Percentiles rank a stretch among this genome's conserved stretches.
Conservation (phyloP, 1,140 invertebrate genomes). For the Paraescarpia echinospica region DNA sequence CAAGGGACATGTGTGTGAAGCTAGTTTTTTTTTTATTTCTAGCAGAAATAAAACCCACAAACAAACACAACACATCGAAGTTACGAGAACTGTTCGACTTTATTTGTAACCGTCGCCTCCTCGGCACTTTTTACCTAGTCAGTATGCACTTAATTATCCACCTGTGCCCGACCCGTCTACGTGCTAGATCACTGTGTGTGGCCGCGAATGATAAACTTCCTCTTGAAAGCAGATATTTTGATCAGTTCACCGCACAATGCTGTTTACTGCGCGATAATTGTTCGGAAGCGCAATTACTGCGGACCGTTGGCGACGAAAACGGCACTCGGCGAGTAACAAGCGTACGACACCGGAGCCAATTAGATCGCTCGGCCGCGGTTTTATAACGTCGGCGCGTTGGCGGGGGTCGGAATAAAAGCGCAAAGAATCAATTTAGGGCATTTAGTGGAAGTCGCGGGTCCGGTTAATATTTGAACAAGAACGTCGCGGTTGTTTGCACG, state of each 20-base stretch:
- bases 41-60: too few species aligned
- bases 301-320: not conserved
- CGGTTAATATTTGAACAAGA: conserved; percentile 6
- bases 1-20: too few species aligned
- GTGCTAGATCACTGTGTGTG: not conserved
- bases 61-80: too few species aligned
- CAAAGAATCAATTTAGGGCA: not conserved
- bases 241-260: not conserved
- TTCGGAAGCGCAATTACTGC: not conserved
- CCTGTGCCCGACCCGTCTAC: too few species aligned
- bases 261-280: not conserved
- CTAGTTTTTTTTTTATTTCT: too few species aligned
- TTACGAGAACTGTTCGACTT: too few species aligned
- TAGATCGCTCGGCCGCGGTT: not conserved
- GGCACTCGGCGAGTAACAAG: not conserved
- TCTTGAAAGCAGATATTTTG: too few species aligned
- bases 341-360: not conserved
- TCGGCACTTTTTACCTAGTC: not conserved
- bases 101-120: too few species aligned
- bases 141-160: not conserved
- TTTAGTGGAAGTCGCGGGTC: not conserved
- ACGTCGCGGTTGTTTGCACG: not conserved
- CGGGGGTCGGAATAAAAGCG: not conserved
- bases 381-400: not conserved
- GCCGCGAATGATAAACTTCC: too few species aligned